These are phyloP conservation scores for Nothocercus nigrocapillus DNA, from an alignment of 2,113 vertebrate genomes.

Conservation along the genomic window DNA sequence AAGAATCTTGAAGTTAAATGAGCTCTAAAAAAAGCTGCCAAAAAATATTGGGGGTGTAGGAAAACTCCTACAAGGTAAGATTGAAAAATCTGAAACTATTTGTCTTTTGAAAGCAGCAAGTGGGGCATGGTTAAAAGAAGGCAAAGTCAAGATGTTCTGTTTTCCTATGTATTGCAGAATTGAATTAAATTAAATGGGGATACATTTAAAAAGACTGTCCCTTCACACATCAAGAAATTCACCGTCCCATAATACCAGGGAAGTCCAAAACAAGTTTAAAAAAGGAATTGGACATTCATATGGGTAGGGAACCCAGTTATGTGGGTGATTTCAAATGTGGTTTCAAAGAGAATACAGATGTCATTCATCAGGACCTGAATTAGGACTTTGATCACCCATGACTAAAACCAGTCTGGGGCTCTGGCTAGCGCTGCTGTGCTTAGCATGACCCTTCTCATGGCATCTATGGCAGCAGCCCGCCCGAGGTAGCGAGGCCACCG, in stretches of 20 bases:
- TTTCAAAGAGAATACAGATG: neutral
- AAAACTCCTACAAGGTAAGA: neutral
- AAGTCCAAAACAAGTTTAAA: neutral
- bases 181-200: neutral
- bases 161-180: neutral
- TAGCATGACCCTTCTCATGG: fast-evolving
- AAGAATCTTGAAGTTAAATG: neutral
- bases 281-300: neutral
- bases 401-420: neutral
- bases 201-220: neutral
- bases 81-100: neutral
- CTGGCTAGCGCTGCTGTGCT: fast-evolving
- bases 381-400: fast-evolving
- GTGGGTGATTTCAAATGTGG: neutral
- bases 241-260: neutral
- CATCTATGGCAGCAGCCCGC: neutral
- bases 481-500: neutral
- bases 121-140: neutral
- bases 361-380: neutral
- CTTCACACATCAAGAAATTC: neutral
- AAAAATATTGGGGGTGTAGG: neutral
- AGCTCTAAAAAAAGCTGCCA: neutral
- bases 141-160: neutral
- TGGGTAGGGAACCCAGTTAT: neutral
- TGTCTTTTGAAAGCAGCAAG: neutral